Percentiles rank a stretch among this genome's conserved stretches.
Conservation (phyloP, 2,888 invertebrate species). For the Pandemis corylana region DNA sequence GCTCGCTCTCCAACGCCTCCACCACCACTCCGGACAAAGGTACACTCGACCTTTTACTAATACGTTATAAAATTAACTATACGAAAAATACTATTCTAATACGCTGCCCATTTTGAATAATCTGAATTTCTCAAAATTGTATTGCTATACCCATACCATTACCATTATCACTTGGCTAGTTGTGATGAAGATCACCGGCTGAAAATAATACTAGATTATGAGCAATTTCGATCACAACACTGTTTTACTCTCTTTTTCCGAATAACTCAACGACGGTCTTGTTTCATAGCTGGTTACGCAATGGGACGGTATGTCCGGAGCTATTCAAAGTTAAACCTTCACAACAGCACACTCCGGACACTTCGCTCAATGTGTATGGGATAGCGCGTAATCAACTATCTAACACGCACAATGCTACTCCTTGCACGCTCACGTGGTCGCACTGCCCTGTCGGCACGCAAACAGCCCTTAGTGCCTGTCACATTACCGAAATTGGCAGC, state of each 20-base stretch:
- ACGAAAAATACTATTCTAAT: neutral
- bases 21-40: slow-evolving; percentile 72
- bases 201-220: neutral
- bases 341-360: slow-evolving; percentile 25
- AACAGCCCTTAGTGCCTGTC: neutral
- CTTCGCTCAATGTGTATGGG: slow-evolving; percentile 28
- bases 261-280: slow-evolving; percentile 19
- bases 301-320: slow-evolving; percentile 32
- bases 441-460: slow-evolving; percentile 22
- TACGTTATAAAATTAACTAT: neutral
- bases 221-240: neutral
- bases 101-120: neutral
- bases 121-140: neutral
- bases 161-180: neutral
- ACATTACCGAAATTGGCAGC: neutral
- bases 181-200: neutral
- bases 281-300: slow-evolving; percentile 34
- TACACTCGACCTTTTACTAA: slow-evolving; percentile 41
- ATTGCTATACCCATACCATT: neutral
- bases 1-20: slow-evolving; percentile 75
- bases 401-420: slow-evolving; percentile 16
- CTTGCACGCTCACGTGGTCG: slow-evolving; percentile 21
- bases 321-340: slow-evolving; percentile 24
- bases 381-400: slow-evolving; percentile 22
- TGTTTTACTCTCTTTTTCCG: slow-evolving; percentile 2